Evolutionary conservation across 2,113 vertebrate genomes (phyloP), one percentile per base, ranked within the genome.

Genomic region (Ptyas mucosa): DNA sequence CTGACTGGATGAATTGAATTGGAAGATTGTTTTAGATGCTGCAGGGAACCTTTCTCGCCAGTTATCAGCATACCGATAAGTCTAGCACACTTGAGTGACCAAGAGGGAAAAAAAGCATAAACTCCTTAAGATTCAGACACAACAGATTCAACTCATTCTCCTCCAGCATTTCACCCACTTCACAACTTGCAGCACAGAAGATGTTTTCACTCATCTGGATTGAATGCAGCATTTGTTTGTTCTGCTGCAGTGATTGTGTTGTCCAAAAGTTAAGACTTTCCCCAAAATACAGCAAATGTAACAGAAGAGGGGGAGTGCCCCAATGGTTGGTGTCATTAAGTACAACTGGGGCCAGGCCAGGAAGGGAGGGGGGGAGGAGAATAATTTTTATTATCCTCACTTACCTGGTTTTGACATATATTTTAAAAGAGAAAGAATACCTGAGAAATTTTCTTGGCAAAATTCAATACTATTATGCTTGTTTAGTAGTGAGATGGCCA

Each of bases 201-300:
- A 95, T 64, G 64, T 95, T 95, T 96, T 90, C 89, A 64, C 61
- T 94, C 0, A 0, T 96, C 96, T 97, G 95, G 90, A 95, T 51
- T 94, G 95, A 96, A 95, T 95, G 46, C 95, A 92, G 89, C 9
- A 96, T 97, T 96, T 96, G 95, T 97, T 96, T 94, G 91, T 92
- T 91, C 2, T 3, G 92, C 93, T 96, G 95, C 96, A 96, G 93
- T 96, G 95, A 93, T 96, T 96, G 93, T 95, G 90, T 92, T 96
- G 91, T 89, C 89, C 26, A 94, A 94, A 94, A 96, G 96, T 96
- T 96, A 94, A 46, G 1, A 96, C 94, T 96, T 95, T 96, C 89
- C 94, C 90, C 94, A 96, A 96, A 95, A 95, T 90, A 93, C 81
- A 94, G 93, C 85, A 95, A 96, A 94, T 91, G 75, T 54, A 88